Evolutionary conservation across 2,797 vertebrate species (phyloP).

Genomic region (Anguilla pacifica): DNA sequence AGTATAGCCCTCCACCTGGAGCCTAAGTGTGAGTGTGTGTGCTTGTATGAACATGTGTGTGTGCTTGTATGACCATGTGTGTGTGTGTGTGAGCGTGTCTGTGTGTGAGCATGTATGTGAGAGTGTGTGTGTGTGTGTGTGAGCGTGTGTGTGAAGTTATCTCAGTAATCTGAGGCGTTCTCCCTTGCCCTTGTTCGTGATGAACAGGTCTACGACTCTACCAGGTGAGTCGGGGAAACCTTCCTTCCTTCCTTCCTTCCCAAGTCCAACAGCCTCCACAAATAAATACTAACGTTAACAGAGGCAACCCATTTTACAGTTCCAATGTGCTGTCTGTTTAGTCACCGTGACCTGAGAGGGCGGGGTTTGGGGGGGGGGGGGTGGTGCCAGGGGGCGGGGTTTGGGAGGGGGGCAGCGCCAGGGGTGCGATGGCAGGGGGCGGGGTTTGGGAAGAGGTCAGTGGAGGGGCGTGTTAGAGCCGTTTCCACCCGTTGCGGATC

Average conservation of each 20-base stretch:
- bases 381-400: not conserved
- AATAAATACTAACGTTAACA: slow-evolving; percentile 74
- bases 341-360: not conserved
- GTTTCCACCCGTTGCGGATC: slow-evolving; percentile 80
- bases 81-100: slow-evolving; percentile 3
- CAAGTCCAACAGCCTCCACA: slow-evolving; percentile 69
- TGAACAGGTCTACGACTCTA: slow-evolving; percentile 46
- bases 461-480: slow-evolving; percentile 31
- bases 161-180: slow-evolving; percentile 12
- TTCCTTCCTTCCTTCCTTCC: slow-evolving; percentile 44
- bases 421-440: not conserved
- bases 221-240: slow-evolving; percentile 46
- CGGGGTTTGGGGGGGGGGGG: not conserved
- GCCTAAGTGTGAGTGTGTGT: not conserved
- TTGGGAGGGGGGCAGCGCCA: not conserved
- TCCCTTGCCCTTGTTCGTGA: slow-evolving; percentile 49
- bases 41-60: not conserved
- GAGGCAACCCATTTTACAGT: not conserved
- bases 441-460: not conserved
- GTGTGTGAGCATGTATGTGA: not conserved
- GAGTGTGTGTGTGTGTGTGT: not conserved
- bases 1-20: too few relatives aligned
- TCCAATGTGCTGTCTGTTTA: slow-evolving; percentile 3
- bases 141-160: slow-evolving; percentile 12
- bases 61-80: not conserved